A percentile compares a stretch with the other conserved stretches of the same genome.
These are phyloP conservation scores for Pyxicephalus adspersus DNA, from an alignment of 2,113 vertebrate genomes.

Conservation along the genomic window DNA sequence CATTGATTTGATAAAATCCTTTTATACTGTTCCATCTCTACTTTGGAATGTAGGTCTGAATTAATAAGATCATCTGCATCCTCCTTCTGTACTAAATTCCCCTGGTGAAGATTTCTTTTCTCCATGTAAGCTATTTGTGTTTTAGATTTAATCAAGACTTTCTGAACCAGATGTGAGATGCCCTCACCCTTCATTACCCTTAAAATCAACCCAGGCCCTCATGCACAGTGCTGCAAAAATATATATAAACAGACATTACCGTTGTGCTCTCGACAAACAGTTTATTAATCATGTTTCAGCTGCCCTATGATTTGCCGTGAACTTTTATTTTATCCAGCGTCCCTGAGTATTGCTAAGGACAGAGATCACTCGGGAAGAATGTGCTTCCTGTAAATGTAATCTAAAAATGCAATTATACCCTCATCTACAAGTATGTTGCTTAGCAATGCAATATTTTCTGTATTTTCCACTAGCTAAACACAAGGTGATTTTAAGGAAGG, in stretches of 20 bases:
- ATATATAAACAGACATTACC: slow-evolving; percentile 24
- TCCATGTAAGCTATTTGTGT: slow-evolving; percentile 55
- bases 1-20: slow-evolving; percentile 56
- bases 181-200: slow-evolving; percentile 39
- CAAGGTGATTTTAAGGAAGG: slow-evolving; percentile 47
- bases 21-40: slow-evolving; percentile 52
- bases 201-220: slow-evolving; percentile 14
- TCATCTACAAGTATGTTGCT: slow-evolving; percentile 32
- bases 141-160: slow-evolving; percentile 55
- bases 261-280: neutral
- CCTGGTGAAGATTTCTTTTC: slow-evolving; percentile 51
- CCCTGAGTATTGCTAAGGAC: slow-evolving; percentile 12
- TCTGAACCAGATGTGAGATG: slow-evolving; percentile 51
- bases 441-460: slow-evolving; percentile 31
- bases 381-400: slow-evolving; percentile 34
- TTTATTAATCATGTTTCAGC: slow-evolving; percentile 15
- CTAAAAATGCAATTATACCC: slow-evolving; percentile 29
- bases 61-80: slow-evolving; percentile 58
- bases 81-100: slow-evolving; percentile 55
- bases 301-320: neutral
- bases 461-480: slow-evolving; percentile 14
- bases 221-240: neutral
- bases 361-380: slow-evolving; percentile 6
- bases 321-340: neutral
- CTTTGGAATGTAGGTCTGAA: slow-evolving; percentile 55